Base-by-base conservation (phyloP, 1,140 invertebrate genomes). In the Scaptomyza hsui region DNA sequence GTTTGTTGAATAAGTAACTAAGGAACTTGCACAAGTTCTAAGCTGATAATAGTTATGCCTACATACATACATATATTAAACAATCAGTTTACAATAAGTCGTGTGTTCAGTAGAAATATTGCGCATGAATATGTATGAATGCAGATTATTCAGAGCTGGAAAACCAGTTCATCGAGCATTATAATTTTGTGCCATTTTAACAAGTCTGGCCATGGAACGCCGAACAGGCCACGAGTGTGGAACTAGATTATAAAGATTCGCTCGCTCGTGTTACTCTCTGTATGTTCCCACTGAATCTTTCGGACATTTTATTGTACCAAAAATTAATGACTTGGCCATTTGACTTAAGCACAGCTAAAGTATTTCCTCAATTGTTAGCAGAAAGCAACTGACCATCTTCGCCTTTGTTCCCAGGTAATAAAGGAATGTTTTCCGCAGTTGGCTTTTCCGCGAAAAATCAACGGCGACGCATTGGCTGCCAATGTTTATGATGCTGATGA, bases 401-500 rank as follows among this genome's bases (percentile, higher is more conserved):
- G 44, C 16, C 75, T 62, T 77, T 68, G 59, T 67, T 72, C 19
- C 57, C 62, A 24, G 32, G 44, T 57, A 21, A 80, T 45, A 75
- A 75, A 73, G 61, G 37, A 81, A 78, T 61, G 59, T 41, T 72
- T 77, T 82, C 75, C 74, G 56, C 64, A 68, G 56, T 56, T 45
- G 39, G 45, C 21, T 55, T 68, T 62, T 59, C 57, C 13, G 10
- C 15, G 42, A 37, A 56, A 63, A 49, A 21, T 7, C 48, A 18
- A 35, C 32, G 59, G 53, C 68, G 61, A 57, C 68, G 62, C 68
- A 45, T 59, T 45, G 62, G 63, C 63, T 67, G 32, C 47, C 60
- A 82, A 82, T 77, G 61, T 71, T 83, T 71, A 71, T 78, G 74
- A 75, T 71, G 45, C 32, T 19, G 47, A 49, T 68, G 78, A 51